Evolutionary conservation across 2,113 vertebrate species (phyloP).

Genomic region (Apteryx owenii): DNA sequence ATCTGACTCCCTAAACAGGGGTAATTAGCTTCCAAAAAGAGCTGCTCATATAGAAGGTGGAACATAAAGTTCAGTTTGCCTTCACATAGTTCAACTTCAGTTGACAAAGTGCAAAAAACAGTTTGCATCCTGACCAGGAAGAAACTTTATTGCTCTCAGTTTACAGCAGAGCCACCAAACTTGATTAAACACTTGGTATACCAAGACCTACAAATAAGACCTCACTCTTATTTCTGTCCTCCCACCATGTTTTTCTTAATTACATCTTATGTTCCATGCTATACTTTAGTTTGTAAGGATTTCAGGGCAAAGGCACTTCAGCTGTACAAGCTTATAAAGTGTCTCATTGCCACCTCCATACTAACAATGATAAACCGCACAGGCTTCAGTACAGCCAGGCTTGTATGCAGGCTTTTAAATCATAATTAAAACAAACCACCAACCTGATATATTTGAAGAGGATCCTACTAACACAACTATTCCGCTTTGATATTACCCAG

Average conservation of each 20-base stretch:
- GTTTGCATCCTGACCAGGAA: not conserved
- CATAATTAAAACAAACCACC: not conserved
- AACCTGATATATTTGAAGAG: not conserved
- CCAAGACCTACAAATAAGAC: not conserved
- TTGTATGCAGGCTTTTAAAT: not conserved
- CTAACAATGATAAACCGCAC: not conserved
- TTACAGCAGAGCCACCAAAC: not conserved
- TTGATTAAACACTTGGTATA: not conserved
- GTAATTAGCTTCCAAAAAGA: conserved; percentile 31
- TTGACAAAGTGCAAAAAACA: not conserved
- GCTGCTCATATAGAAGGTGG: not conserved
- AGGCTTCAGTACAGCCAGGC: not conserved
- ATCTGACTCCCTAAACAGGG: not conserved
- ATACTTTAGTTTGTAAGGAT: not conserved
- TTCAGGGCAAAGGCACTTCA: not conserved
- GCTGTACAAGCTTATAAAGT: not conserved
- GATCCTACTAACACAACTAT: accelerated
- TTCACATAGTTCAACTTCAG: not conserved
- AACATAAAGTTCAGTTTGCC: not conserved
- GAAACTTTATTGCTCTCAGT: not conserved
- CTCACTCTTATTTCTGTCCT: not conserved
- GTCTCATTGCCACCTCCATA: not conserved
- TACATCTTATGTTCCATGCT: not conserved
- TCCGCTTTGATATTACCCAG: accelerated
- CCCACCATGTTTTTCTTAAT: not conserved